phyloP scores from a whole-genome alignment of 1,140 invertebrate species.

The Heliconius hewitsoni region DNA sequence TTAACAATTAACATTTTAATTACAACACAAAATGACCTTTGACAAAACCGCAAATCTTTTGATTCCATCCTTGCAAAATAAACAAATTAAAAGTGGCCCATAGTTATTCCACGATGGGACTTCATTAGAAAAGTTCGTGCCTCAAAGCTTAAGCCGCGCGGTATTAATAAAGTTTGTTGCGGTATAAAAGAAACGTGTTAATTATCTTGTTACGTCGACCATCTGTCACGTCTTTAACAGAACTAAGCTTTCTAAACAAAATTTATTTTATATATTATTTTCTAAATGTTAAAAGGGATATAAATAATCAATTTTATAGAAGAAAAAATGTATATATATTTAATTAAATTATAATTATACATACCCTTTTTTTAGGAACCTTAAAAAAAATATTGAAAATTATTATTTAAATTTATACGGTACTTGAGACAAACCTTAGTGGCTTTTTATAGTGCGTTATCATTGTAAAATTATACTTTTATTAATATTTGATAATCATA shows the following conservation, averaged over 20 bases:
- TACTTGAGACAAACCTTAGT: too few relatives aligned
- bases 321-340: neutral
- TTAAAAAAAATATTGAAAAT: too few relatives aligned
- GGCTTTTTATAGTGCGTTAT: too few relatives aligned
- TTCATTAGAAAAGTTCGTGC: constrained; percentile 80
- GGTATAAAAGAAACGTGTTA: constrained; percentile 76
- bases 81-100: constrained; percentile 76
- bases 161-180: constrained; percentile 80
- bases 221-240: constrained; percentile 50
- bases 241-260: neutral
- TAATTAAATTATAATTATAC: too few relatives aligned
- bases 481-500: too few relatives aligned
- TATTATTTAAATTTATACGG: too few relatives aligned
- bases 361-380: too few relatives aligned
- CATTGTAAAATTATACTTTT: too few relatives aligned
- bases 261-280: neutral
- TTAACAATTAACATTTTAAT: constrained; percentile 14
- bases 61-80: constrained; percentile 62
- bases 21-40: constrained; percentile 18
- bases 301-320: neutral
- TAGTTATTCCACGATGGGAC: constrained; percentile 73
- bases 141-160: constrained; percentile 74
- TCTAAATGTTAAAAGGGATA: neutral
- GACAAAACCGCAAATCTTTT: constrained; percentile 39
- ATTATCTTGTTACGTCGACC: constrained; percentile 64